Evolutionary conservation across 2,797 vertebrate species (phyloP), one percentile per base, ranked within the genome.

Genomic region (Alectoris magna): DNA sequence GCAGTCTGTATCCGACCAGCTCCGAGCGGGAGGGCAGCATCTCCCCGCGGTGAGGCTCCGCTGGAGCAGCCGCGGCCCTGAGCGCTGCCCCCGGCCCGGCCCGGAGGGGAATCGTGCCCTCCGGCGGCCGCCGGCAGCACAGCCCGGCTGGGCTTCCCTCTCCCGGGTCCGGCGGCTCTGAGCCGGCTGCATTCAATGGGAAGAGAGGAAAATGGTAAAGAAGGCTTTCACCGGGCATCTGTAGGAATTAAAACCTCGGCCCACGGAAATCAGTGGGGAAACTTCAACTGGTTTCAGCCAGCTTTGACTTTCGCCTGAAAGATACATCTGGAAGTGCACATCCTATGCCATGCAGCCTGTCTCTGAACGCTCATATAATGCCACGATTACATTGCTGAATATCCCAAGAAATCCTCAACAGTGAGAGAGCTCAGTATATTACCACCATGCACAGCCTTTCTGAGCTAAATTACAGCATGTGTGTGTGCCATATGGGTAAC

Each of bases 21-120:
- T 16, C 6, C 34, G 31, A 46, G 85, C 12, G n/a, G 63, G n/a
- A 11, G n/a, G 71, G 31, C 56, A 38, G 53, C 58, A 0, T 8
- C 36, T 9, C 53, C 10, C 14, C 1, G 18, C 63, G 22, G 19
- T 27, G 36, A 14, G 27, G 4, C 14, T 8, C 4, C 7, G 14
- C 29, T 15, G 29, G 67, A 56, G 4, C 55, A 56, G 55, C 31
- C 31, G 55, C 55, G 55, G 55, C 55, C 55, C 55, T 31, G 18
- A n/a, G 55, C 31, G 55, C 55, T 56, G 55, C 38, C 39, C 59
- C 12, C 12, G 38, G 62, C 19, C 18, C 29, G 92, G 96, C 96
- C 95, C 44, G 95, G 87, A 89, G 92, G 95, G 94, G 97, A 97
- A 98, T 97, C 97, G 97, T 97, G 98, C 97, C 98, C 97, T 97